A percentile compares a stretch with the other conserved stretches of the same genome.
Conservation (phyloP, 2,888 invertebrate genomes). For the Morinoia aosen region DNA sequence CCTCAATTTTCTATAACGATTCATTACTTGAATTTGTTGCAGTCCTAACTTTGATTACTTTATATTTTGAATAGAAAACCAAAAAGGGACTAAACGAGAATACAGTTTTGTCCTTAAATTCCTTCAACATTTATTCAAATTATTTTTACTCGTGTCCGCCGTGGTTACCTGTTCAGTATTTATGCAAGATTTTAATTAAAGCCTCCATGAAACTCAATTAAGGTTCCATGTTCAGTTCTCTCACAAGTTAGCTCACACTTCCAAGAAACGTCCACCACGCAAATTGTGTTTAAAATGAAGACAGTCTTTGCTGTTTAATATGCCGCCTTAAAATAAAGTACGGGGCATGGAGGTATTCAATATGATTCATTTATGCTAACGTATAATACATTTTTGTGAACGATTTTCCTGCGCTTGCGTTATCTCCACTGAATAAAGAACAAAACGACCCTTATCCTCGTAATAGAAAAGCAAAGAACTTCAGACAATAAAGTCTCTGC, state of each 20-base stretch:
- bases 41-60: neutral
- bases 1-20: too few species aligned
- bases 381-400: neutral
- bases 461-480: neutral
- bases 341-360: too few species aligned
- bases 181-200: neutral
- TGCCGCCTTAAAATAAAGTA: neutral
- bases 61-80: neutral
- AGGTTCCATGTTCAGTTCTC: neutral
- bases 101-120: neutral
- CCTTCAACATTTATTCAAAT: neutral
- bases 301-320: neutral
- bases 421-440: neutral
- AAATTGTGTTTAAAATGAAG: neutral
- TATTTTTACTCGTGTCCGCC: neutral
- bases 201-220: neutral
- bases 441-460: neutral
- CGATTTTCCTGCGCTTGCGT: neutral
- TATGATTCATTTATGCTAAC: too few species aligned
- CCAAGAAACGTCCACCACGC: neutral
- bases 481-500: neutral
- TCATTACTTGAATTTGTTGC: too few species aligned
- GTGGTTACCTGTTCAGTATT: neutral
- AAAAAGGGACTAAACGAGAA: neutral
- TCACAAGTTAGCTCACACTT: neutral